phyloP scores from a whole-genome alignment of 2,888 invertebrate species.

The Hirtodrosophila trivittata region DNA sequence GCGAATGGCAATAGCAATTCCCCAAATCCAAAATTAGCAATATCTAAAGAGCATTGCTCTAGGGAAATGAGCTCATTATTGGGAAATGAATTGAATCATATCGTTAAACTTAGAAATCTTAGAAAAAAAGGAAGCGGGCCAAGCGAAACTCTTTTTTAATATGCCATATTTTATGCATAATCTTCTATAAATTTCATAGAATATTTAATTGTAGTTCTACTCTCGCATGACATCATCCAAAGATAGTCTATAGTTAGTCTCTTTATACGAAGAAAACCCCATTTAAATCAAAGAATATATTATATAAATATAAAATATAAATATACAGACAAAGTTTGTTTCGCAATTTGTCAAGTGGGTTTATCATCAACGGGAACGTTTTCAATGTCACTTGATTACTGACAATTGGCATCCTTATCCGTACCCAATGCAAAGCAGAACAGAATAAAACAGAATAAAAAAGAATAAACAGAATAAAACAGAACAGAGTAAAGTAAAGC shows the following conservation, averaged over 20 bases:
- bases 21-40: constrained; percentile 15
- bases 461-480: no score
- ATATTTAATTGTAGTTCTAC: not conserved
- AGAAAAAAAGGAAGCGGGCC: constrained; percentile 21
- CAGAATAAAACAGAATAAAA: constrained; percentile 9
- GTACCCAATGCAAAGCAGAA: constrained; percentile 24
- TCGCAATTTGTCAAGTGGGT: constrained; percentile 39
- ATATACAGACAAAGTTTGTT: constrained; percentile 17
- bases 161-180: not conserved
- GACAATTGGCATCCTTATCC: constrained; percentile 42
- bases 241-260: constrained; percentile 10
- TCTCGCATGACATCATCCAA: constrained; percentile 34
- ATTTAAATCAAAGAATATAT: not conserved
- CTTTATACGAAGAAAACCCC: no score
- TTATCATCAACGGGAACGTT: constrained; percentile 40
- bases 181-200: no score
- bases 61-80: constrained; percentile 9
- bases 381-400: constrained; percentile 60
- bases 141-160: not conserved
- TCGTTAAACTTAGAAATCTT: constrained; percentile 2
- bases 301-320: not conserved
- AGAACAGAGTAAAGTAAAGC: no score
- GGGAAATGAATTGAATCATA: constrained; percentile 24
- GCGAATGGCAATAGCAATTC: constrained; percentile 16
- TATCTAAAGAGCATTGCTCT: constrained; percentile 8